phyloP scores from a whole-genome alignment of 2,113 vertebrate species.

The Chionomys nivalis region DNA sequence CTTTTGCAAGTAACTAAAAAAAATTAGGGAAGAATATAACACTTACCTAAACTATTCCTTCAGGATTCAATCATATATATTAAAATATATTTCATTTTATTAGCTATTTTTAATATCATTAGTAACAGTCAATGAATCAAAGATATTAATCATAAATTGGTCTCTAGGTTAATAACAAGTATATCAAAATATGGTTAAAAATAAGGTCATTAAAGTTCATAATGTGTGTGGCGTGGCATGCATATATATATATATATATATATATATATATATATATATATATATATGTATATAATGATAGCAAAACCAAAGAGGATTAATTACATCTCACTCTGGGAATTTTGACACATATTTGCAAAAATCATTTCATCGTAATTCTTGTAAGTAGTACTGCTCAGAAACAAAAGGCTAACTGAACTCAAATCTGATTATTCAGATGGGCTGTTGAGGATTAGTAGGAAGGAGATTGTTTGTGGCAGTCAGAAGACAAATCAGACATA shows the following conservation, averaged over 20 bases:
- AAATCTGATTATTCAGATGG: background rate
- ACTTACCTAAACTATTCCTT: background rate
- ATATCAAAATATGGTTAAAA: background rate
- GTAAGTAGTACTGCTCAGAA: background rate
- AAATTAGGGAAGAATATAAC: background rate
- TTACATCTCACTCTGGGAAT: background rate
- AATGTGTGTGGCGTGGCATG: background rate
- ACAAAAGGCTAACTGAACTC: background rate
- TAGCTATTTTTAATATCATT: conserved; percentile 14
- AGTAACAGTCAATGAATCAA: background rate
- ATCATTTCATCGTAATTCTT: background rate
- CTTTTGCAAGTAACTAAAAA: background rate
- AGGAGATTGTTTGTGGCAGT: background rate
- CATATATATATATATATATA: background rate
- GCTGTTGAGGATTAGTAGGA: background rate
- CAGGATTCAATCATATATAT: background rate
- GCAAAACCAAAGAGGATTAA: background rate
- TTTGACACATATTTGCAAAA: background rate
- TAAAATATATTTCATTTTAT: background rate
- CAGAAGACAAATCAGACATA: background rate
- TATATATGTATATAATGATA: background rate
- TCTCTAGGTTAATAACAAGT: background rate
- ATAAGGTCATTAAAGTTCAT: background rate
- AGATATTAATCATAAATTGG: background rate
- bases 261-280: background rate